Conservation (phyloP, 35 echinoderm and acorn worm species). For the Chiridota heheva region DNA sequence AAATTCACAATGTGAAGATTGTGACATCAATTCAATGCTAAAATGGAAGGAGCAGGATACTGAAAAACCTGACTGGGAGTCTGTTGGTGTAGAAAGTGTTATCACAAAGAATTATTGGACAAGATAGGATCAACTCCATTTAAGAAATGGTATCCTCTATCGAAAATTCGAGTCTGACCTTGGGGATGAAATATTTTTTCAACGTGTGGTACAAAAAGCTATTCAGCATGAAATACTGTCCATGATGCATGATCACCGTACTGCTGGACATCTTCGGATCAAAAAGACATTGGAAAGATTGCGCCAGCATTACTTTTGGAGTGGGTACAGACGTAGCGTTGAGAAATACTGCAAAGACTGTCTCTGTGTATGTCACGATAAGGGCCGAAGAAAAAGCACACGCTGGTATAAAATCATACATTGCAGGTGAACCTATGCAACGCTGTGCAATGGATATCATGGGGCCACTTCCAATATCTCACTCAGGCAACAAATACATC, state of each 20-base stretch:
- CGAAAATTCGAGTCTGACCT: conserved; percentile 5
- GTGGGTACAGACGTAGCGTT: neutral
- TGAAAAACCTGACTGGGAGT: neutral
- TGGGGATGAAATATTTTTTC: conserved; percentile 9
- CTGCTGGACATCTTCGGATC: conserved; percentile 41
- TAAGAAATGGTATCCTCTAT: conserved; percentile 21
- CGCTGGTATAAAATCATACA: neutral
- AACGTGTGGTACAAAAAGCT: conserved; percentile 17
- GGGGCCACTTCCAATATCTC: conserved; percentile 1
- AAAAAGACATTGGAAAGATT: conserved; percentile 31
- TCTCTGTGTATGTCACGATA: neutral
- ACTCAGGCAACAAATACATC: conserved; percentile 20
- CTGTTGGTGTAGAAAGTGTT: neutral
- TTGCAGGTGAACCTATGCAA: conserved; percentile 17
- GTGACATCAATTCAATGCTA: neutral
- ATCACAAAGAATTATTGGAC: conserved; percentile 16
- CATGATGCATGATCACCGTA: conserved; percentile 12
- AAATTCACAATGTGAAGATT: neutral
- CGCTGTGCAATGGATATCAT: conserved; percentile 11
- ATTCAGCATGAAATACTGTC: neutral
- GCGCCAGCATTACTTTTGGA: conserved; percentile 18
- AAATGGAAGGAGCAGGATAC: neutral
- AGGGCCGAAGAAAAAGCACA: neutral
- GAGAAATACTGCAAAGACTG: conserved; percentile 18
- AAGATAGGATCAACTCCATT: conserved; percentile 2